Evolutionary conservation across 2,888 invertebrate genomes (phyloP).

Genomic region (Ditula angustiorana): DNA sequence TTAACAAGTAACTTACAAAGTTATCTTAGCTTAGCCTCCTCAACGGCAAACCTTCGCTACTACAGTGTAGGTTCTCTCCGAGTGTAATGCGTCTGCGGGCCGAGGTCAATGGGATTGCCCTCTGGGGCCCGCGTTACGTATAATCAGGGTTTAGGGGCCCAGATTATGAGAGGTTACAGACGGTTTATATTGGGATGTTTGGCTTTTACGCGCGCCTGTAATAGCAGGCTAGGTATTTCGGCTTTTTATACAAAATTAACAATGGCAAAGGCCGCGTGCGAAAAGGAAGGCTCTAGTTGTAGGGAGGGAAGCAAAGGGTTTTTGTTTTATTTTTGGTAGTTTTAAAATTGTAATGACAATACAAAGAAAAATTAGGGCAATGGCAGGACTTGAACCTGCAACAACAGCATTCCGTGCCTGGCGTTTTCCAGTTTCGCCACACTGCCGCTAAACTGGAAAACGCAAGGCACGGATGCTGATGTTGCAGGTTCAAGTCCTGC

Average conservation of each 20-base stretch:
- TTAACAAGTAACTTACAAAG: neutral
- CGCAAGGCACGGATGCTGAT: too few species aligned
- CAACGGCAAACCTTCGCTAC: neutral
- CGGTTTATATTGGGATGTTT: constrained; percentile 5
- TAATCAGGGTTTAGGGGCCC: constrained; percentile 20
- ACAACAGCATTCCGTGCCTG: too few species aligned
- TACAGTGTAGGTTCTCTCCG: constrained; percentile 11
- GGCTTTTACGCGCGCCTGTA: neutral
- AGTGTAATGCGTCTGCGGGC: constrained; percentile 25
- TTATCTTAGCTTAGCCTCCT: neutral
- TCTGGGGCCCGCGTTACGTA: constrained; percentile 18
- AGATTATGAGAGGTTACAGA: constrained; percentile 26
- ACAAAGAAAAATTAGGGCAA: too few species aligned
- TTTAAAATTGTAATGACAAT: too few species aligned
- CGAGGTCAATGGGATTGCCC: constrained; percentile 39
- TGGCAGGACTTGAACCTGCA: too few species aligned
- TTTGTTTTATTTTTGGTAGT: too few species aligned
- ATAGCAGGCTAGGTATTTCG: neutral
- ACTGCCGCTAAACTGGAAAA: too few species aligned
- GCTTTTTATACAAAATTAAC: neutral
- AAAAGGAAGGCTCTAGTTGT: neutral
- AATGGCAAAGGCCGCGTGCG: neutral
- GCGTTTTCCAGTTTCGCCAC: too few species aligned
- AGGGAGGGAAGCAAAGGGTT: too few species aligned
- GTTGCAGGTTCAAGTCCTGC: too few species aligned